These are phyloP conservation scores for Trichoplusia ni DNA, from an alignment of 1,140 invertebrate species.

Conservation along the genomic window DNA sequence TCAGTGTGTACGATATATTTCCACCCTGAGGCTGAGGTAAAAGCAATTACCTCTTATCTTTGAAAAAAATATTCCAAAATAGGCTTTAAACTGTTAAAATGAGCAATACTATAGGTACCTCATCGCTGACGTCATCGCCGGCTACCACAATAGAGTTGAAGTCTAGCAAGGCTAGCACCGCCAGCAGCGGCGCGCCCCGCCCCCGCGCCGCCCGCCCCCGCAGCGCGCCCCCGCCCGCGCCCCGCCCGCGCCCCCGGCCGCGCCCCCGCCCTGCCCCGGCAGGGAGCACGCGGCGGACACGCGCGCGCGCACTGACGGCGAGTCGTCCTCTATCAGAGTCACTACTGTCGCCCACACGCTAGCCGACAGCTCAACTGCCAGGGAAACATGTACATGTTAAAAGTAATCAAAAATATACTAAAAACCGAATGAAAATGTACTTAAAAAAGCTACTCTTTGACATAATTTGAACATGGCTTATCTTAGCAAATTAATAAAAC, in stretches of 20 bases:
- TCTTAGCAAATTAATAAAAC: too few relatives aligned
- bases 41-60: too few relatives aligned
- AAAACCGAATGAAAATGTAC: too few relatives aligned
- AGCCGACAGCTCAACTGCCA: slow-evolving; percentile 60
- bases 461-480: too few relatives aligned
- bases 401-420: too few relatives aligned
- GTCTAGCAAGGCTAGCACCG: slow-evolving; percentile 54
- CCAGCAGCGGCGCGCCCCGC: slow-evolving; percentile 29
- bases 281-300: slow-evolving; percentile 31
- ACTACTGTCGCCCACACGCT: slow-evolving; percentile 54
- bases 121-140: slow-evolving; percentile 55
- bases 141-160: slow-evolving; percentile 57
- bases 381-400: too few relatives aligned
- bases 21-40: too few relatives aligned
- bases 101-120: slow-evolving; percentile 41
- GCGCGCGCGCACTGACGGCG: slow-evolving; percentile 36
- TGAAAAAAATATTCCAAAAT: too few relatives aligned
- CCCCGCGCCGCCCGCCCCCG: not conserved
- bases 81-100: not conserved
- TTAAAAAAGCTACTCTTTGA: too few relatives aligned
- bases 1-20: too few relatives aligned
- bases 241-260: slow-evolving; percentile 22
- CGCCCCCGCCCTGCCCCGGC: not conserved
- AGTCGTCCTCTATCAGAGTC: slow-evolving; percentile 61
- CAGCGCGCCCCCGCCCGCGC: not conserved